phyloP scores from a whole-genome alignment of 2,113 vertebrate genomes.

The Saccopteryx leptura region DNA sequence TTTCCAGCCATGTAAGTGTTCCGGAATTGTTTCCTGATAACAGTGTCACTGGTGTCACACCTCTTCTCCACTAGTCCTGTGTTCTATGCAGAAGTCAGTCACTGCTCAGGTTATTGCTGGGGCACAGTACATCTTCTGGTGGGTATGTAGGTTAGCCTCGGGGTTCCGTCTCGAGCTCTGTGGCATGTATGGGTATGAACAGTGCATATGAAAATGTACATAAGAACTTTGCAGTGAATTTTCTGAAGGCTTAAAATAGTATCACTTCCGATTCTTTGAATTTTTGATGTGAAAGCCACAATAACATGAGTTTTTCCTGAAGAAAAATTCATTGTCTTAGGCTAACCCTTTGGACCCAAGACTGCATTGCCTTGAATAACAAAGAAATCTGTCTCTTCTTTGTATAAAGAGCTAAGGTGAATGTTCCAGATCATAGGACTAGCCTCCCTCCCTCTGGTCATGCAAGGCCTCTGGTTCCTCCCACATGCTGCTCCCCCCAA shows the following conservation, averaged over 20 bases:
- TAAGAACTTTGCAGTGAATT: slow-evolving; percentile 73
- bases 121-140: slow-evolving; percentile 71
- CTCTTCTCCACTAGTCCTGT: slow-evolving; percentile 69
- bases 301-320: slow-evolving; percentile 1
- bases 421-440: background rate
- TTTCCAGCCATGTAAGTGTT: slow-evolving; percentile 55
- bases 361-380: background rate
- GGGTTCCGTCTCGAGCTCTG: slow-evolving; percentile 56
- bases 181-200: slow-evolving; percentile 54
- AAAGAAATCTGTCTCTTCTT: background rate
- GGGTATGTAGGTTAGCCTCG: slow-evolving; percentile 68
- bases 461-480: background rate
- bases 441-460: background rate
- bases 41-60: slow-evolving; percentile 44
- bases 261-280: slow-evolving; percentile 61
- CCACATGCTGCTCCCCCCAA: background rate
- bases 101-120: slow-evolving; percentile 73
- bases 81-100: slow-evolving; percentile 81
- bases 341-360: background rate
- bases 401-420: background rate
- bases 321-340: slow-evolving; percentile 52
- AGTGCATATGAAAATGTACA: slow-evolving; percentile 60
- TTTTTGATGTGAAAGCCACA: slow-evolving; percentile 56
- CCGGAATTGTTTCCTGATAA: slow-evolving; percentile 64
- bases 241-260: slow-evolving; percentile 75